A percentile compares a stretch with the other conserved stretches of the same genome.
phyloP scores from a whole-genome alignment of 2,888 invertebrate genomes.

The Eilema caniola region DNA sequence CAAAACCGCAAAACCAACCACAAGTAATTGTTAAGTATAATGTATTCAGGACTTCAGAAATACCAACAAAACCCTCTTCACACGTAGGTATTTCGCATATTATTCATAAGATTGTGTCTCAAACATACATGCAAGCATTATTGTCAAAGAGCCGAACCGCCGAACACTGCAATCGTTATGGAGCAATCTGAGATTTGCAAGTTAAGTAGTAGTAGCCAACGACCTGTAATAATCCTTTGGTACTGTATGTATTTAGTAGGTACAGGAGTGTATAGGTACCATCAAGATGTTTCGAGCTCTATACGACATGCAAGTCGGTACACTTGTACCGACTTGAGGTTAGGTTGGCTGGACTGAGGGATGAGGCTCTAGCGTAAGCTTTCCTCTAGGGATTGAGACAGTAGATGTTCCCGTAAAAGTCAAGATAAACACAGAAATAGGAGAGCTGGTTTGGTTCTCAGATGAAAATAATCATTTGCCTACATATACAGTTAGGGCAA shows the following conservation, averaged over 20 bases:
- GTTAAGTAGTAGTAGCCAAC: constrained; percentile 7
- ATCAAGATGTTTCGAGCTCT: too few relatives aligned
- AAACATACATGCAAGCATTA: neutral
- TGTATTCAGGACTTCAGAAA: neutral
- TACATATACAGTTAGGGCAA: too few relatives aligned
- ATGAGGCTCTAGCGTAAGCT: too few relatives aligned
- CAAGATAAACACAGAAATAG: too few relatives aligned
- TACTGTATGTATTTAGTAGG: neutral
- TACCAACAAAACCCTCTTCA: neutral
- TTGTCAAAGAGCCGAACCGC: neutral
- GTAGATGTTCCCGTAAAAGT: too few relatives aligned
- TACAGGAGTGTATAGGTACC: neutral
- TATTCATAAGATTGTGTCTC: constrained; percentile 7
- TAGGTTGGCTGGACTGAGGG: too few relatives aligned
- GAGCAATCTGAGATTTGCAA: constrained; percentile 14
- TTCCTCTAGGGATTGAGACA: too few relatives aligned
- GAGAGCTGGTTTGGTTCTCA: too few relatives aligned
- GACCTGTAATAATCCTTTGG: neutral
- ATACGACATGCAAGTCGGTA: too few relatives aligned
- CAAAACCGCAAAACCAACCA: neutral
- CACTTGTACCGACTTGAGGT: too few relatives aligned
- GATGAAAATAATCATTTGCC: too few relatives aligned
- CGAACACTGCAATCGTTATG: neutral
- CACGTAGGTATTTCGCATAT: neutral
- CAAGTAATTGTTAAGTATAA: neutral